Base-by-base conservation (phyloP, 1,140 invertebrate species). In the Drosophila gunungcola region DNA sequence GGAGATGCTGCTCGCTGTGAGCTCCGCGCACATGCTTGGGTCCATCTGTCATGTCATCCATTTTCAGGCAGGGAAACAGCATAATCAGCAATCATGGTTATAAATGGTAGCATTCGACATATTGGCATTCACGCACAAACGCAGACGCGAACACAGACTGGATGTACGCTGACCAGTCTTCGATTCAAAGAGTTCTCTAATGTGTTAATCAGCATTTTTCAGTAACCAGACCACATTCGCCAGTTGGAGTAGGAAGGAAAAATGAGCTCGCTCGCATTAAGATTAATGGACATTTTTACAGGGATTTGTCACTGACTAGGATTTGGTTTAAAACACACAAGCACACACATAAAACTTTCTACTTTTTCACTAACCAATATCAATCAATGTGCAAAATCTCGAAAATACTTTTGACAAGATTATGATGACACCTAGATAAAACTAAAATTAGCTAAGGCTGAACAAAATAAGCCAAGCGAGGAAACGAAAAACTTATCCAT, bases 21-120 rank as follows among this genome's bases (percentile, higher is more conserved):
- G 74, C 55, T 57, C 41, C 27, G 55, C 76, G 76, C 78, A 74
- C 64, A 81, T 84, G 80, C 78, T 63, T 77, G 79, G 74, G 70
- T 91, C 90, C 90, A 91, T 91, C 90, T 91, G 85, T 91, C 90
- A 91, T 91, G 89, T 91, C 89, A 91, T 91, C 85, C 89, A 90
- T 90, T 90, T 83, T 83, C 82, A 78, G 77, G 73, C 79, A 81
- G 82, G 77, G 86, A 90, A 90, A 86, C 88, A 83, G 88, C 88
- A 90, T 90, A 90, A 90, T 90, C 88, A 90, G 88, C 88, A 86
- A 90, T 90, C 88, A 67, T 84, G 88, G 88, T 90, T 83, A 90
- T 86, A 90, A 90, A 90, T 90, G 88, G 86, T 90, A 90, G 88
- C 82, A 84, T 90, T 90, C 88, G 88, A 90, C 88, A 86, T 90